Conservation (phyloP, 2,888 invertebrate species). For the Melinaea menophilus region DNA sequence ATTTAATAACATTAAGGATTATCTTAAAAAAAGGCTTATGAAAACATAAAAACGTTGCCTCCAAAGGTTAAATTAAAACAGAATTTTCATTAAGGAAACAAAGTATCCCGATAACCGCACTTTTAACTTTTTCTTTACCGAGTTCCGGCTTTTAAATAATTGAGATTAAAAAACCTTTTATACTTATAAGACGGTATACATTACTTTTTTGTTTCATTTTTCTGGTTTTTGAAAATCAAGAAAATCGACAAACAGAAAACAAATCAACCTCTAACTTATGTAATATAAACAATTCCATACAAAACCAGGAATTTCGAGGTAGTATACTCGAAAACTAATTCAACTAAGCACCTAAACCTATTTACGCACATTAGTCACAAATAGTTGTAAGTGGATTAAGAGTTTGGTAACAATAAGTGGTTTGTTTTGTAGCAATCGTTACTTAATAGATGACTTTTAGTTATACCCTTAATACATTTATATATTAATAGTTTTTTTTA, state of each 20-base stretch:
- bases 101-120: not conserved
- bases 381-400: constrained; percentile 3
- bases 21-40: not conserved
- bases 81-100: not conserved
- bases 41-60: not conserved
- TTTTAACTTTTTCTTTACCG: not conserved
- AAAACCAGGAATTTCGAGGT: not conserved
- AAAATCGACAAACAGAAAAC: too few relatives aligned
- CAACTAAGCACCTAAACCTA: not conserved
- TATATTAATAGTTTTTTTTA: too few relatives aligned
- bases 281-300: not conserved
- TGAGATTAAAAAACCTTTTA: too few relatives aligned
- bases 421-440: not conserved
- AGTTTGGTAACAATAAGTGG: not conserved
- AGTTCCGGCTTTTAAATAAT: not conserved
- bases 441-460: too few relatives aligned
- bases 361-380: not conserved
- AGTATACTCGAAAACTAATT: not conserved
- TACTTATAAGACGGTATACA: too few relatives aligned
- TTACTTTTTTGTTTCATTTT: too few relatives aligned
- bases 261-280: not conserved
- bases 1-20: not conserved
- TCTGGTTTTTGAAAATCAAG: too few relatives aligned
- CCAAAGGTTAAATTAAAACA: not conserved
- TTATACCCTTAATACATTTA: too few relatives aligned